phyloP scores from a whole-genome alignment of 2,797 vertebrate genomes.

The Tapirus indicus region DNA sequence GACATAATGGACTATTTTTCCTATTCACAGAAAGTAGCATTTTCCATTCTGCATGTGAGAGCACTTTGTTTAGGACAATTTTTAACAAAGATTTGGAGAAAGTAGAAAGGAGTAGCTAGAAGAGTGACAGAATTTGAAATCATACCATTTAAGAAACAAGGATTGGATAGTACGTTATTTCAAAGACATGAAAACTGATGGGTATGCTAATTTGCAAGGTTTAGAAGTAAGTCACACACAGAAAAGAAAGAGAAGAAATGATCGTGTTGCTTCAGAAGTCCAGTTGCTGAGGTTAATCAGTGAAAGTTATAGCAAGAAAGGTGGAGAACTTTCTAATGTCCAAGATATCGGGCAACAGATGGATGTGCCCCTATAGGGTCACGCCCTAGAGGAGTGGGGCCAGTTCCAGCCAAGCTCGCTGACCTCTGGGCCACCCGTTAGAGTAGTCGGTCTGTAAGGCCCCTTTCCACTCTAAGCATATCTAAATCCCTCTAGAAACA shows the following conservation, averaged over 20 bases:
- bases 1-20: neutral
- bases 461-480: neutral
- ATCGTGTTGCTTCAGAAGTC: neutral
- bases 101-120: neutral
- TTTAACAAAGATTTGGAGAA: conserved; percentile 24
- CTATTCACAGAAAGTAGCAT: neutral
- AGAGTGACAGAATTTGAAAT: neutral
- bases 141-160: neutral
- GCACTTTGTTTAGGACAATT: neutral
- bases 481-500: conserved; percentile 27
- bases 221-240: neutral
- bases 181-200: neutral
- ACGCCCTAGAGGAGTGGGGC: neutral
- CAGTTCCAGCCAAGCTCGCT: neutral
- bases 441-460: neutral
- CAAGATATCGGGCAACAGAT: neutral
- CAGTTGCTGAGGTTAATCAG: neutral
- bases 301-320: neutral
- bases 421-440: neutral
- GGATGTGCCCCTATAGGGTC: neutral
- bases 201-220: neutral
- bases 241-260: neutral
- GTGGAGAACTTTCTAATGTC: neutral
- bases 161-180: neutral
- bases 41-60: neutral